Evolutionary conservation across 1,140 invertebrate species (phyloP).

Genomic region (Archegozetes longisetosus): DNA sequence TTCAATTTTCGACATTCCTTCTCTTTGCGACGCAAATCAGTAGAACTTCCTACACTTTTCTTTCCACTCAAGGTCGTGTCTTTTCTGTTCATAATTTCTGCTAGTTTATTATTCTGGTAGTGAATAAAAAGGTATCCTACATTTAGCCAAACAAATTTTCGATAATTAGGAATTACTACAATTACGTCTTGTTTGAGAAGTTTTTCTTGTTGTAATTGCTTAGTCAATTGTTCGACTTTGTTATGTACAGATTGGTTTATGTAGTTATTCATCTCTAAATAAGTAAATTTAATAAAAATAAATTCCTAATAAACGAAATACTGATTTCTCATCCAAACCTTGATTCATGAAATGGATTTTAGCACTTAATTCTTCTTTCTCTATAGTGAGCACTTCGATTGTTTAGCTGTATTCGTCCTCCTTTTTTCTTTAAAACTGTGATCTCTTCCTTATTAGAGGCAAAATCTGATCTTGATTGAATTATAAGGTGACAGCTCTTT

Average conservation of each 20-base stretch:
- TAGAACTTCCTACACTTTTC: constrained; percentile 41
- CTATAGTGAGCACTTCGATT: constrained; percentile 45
- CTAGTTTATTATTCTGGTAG: constrained; percentile 90
- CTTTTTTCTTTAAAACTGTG: constrained; percentile 52
- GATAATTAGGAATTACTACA: too few relatives aligned
- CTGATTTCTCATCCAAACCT: constrained; percentile 24
- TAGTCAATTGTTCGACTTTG: constrained; percentile 63
- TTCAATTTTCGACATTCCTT: constrained; percentile 87
- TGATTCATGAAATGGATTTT: constrained; percentile 38
- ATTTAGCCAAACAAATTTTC: too few relatives aligned
- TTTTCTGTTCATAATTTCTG: constrained; percentile 89
- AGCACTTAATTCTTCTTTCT: constrained; percentile 47
- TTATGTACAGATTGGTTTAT: constrained; percentile 29
- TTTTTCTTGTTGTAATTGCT: constrained; percentile 66
- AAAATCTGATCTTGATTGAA: constrained; percentile 70
- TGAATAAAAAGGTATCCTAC: too few relatives aligned
- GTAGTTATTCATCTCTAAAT: constrained; percentile 28
- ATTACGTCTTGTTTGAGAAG: constrained; percentile 28
- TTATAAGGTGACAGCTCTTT: too few relatives aligned
- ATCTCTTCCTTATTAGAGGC: constrained; percentile 55
- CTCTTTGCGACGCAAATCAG: constrained; percentile 71
- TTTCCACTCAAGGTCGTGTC: constrained; percentile 36
- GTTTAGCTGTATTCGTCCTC: constrained; percentile 43
- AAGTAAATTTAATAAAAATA: constrained; percentile 15
- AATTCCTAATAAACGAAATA: constrained; percentile 17